phyloP scores from a whole-genome alignment of 2,888 invertebrate species.

The Drosophila yooni region DNA sequence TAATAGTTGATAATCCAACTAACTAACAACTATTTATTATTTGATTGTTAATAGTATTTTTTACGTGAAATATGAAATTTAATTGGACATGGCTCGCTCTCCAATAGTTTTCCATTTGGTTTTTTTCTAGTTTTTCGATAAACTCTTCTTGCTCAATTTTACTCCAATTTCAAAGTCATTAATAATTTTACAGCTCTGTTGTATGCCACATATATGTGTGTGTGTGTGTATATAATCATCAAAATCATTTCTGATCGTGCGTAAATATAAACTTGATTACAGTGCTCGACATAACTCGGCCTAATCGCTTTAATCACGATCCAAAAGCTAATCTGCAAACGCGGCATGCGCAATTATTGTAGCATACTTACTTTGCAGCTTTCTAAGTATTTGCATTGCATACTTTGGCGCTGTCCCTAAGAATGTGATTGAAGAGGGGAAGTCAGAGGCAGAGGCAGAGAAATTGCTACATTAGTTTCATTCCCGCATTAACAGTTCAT shows the following conservation, averaged over 20 bases:
- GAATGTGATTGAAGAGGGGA: no score
- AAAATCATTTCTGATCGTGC: background rate
- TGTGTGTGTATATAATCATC: background rate
- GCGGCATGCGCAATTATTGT: background rate
- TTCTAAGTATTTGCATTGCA: constrained; percentile 24
- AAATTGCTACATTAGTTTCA: constrained; percentile 19
- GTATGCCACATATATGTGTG: background rate
- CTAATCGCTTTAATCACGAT: background rate
- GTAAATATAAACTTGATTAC: background rate
- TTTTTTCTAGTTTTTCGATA: background rate
- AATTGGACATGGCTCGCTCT: background rate
- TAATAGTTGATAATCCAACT: background rate
- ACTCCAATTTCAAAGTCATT: background rate
- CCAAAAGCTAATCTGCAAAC: constrained; percentile 2
- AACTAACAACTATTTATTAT: background rate
- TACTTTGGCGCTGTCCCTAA: constrained; percentile 30
- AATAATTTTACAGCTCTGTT: background rate
- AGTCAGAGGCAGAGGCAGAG: background rate
- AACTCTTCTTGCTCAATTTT: background rate
- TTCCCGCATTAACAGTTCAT: constrained; percentile 55
- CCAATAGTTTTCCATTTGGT: background rate
- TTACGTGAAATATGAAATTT: background rate
- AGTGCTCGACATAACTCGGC: background rate
- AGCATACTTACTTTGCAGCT: constrained; percentile 53
- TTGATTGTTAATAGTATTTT: background rate